A percentile compares a stretch with the other conserved stretches of the same genome.
These are phyloP conservation scores for Melanotaenia maccullochi DNA, from an alignment of 2,797 vertebrate genomes.

Conservation along the genomic window DNA sequence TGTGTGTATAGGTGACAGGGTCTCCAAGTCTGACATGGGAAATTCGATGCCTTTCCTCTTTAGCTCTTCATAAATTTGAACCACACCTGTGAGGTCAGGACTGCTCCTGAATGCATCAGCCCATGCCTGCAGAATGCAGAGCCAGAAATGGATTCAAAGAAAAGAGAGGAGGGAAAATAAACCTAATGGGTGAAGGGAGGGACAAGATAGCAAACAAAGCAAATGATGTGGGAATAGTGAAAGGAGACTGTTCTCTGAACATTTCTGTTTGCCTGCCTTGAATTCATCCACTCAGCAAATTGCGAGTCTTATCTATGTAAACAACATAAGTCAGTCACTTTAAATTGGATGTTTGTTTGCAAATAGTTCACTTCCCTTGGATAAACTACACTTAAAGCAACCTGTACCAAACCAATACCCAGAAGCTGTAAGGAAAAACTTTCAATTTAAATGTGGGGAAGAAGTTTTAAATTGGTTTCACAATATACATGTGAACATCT, in stretches of 20 bases:
- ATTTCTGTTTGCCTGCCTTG: constrained; percentile 36
- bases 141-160: constrained; percentile 21
- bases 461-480: not conserved
- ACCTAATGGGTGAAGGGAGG: constrained; percentile 3
- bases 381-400: not conserved
- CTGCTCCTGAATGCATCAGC: constrained; percentile 98
- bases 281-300: constrained; percentile 42
- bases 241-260: constrained; percentile 42
- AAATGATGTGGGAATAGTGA: constrained; percentile 19
- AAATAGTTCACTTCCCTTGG: not conserved
- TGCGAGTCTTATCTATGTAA: not conserved
- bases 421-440: not conserved
- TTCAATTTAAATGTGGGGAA: not conserved
- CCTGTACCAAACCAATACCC: not conserved
- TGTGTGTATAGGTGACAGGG: constrained; percentile 96
- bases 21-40: constrained; percentile 93
- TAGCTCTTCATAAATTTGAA: constrained; percentile 97
- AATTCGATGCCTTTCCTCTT: constrained; percentile 99
- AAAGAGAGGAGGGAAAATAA: not conserved
- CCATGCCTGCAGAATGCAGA: constrained; percentile 87
- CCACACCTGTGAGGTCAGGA: constrained; percentile 96
- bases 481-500: constrained; percentile 4
- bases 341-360: not conserved
- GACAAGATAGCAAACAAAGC: constrained; percentile 49
- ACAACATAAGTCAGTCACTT: not conserved